Evolutionary conservation across 2,113 vertebrate genomes (phyloP).

Genomic region (Elanoides forficatus): DNA sequence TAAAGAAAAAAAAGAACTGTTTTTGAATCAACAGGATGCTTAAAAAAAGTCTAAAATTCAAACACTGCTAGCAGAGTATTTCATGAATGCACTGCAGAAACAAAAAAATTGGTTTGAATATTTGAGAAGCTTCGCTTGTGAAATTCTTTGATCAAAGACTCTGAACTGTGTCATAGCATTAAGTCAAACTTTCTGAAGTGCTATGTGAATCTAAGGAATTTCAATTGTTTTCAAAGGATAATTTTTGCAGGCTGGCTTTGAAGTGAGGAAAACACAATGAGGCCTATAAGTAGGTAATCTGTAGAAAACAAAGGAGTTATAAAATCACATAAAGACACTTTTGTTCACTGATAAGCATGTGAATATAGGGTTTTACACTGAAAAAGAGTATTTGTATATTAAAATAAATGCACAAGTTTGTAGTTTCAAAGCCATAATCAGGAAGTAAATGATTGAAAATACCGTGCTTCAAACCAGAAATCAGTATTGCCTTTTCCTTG

Average conservation of each 20-base stretch:
- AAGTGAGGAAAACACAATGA: conserved; percentile 14
- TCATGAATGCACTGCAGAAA: not conserved
- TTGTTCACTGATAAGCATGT: not conserved
- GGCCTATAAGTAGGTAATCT: conserved; percentile 15
- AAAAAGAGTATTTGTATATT: not conserved
- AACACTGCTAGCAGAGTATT: not conserved
- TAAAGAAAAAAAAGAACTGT: not conserved
- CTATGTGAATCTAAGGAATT: conserved; percentile 2
- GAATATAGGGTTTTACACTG: not conserved
- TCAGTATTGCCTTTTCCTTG: not conserved
- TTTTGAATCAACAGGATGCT: not conserved
- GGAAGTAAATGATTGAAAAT: not conserved
- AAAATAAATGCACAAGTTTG: not conserved
- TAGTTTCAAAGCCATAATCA: not conserved
- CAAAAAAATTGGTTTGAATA: conserved; percentile 8
- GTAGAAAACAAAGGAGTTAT: not conserved
- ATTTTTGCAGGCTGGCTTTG: conserved; percentile 29
- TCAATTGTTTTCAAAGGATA: conserved; percentile 55
- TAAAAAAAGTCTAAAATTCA: not conserved
- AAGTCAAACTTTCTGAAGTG: conserved; percentile 31
- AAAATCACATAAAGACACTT: conserved; percentile 16
- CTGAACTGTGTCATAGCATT: not conserved
- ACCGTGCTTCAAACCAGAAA: not conserved
- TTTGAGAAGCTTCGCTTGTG: not conserved
- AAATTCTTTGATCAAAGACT: conserved; percentile 45